Evolutionary conservation across 2,888 invertebrate species (phyloP), one percentile per base, ranked within the genome.

Genomic region (Hydrotaea diabolus): DNA sequence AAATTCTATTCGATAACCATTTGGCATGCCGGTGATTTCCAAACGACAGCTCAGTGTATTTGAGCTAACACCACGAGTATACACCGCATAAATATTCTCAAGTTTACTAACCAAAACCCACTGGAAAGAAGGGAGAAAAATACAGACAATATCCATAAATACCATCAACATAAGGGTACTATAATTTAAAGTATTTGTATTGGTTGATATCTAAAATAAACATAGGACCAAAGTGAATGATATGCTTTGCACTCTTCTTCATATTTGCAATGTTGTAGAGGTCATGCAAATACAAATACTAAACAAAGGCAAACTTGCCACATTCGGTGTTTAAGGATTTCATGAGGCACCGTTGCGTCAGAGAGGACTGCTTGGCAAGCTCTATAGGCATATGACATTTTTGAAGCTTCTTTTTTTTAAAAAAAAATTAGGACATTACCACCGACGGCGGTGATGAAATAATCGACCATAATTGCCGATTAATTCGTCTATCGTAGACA

Each of bases 11-110:
- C 89, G 88, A 86, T 91, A 92, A 13, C 91, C 91, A 80, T 89
- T 89, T 17, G 91, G 91, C 69, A 94, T 93, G 69, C 94, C 93
- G 85, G 94, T 94, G 11, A 94, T 94, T 88, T 94, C 94, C 89
- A 97, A 96, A 89, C 95, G 95, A 66, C 97, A 94, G 0, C 95
- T 95, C 74, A 94, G 93, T 87, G 96, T 96, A 75, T 83, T 87
- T 2, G 85, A 73, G 23, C 36, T 71, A 19, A 82, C 85, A 76
- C 94, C 93, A 87, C 95, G 94, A 84, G 96, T 95, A 80, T 96
- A 96, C 87, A 98, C 93, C 90, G 96, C 97, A 90, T 96, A 97
- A 83, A 98, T 93, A 88, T 97, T 97, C 91, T 97, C 97, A 89
- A 98, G 95, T 46, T 95, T 94, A 89, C 97, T 96, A 9, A 97